These are phyloP conservation scores for Rotaria socialis DNA, from an alignment of 2,888 invertebrate genomes.

Conservation along the genomic window DNA sequence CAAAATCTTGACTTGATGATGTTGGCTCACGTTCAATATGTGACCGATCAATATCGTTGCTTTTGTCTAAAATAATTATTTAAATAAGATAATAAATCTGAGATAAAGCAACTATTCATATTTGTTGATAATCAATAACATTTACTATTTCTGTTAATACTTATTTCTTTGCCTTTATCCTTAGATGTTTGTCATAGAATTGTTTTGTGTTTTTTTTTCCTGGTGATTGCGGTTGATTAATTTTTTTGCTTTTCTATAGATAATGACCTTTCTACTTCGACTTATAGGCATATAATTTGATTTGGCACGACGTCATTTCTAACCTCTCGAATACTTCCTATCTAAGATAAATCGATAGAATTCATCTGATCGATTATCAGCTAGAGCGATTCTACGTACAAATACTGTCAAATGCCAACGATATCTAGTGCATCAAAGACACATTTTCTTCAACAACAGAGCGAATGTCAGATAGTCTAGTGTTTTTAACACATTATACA, in stretches of 20 bases:
- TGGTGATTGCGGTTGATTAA: background rate
- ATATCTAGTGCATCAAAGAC: background rate
- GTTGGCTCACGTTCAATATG: background rate
- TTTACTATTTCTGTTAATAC: background rate
- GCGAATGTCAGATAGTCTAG: background rate
- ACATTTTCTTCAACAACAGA: background rate
- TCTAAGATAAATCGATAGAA: background rate
- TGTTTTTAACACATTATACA: background rate
- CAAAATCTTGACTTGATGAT: background rate
- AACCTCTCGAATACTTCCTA: background rate
- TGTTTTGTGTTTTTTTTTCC: slow-evolving; percentile 14
- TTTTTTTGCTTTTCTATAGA: background rate
- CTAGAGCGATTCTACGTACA: background rate
- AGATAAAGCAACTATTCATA: background rate
- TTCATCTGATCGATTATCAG: background rate
- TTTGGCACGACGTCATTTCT: slow-evolving; percentile 7
- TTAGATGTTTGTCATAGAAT: background rate
- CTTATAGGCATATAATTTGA: background rate
- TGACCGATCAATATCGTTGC: background rate
- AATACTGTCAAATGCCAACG: background rate
- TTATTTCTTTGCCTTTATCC: background rate
- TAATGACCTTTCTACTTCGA: background rate
- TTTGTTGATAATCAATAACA: background rate
- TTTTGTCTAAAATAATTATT: background rate
- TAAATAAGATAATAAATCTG: background rate